A percentile compares a stretch with the other conserved stretches of the same genome.
These are phyloP conservation scores for Oppia nitens DNA, from an alignment of 1,140 invertebrate species.

Conservation along the genomic window DNA sequence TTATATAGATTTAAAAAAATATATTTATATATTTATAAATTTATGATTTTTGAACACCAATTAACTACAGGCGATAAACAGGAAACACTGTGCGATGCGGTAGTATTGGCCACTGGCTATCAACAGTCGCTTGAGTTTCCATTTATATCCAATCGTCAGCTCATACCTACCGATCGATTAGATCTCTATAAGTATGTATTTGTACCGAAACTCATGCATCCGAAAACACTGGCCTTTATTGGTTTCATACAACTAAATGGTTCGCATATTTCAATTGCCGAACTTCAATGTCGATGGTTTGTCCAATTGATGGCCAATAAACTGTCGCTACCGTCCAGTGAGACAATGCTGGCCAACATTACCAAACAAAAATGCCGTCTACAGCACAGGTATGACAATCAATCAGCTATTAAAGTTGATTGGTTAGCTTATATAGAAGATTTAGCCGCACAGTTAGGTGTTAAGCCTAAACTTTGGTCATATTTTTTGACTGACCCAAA, in stretches of 20 bases:
- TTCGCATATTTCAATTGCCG: constrained; percentile 34
- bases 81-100: constrained; percentile 23
- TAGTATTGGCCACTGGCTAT: constrained; percentile 30
- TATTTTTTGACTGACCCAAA: constrained; percentile 19
- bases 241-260: constrained; percentile 36
- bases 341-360: constrained; percentile 18
- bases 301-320: constrained; percentile 17
- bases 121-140: constrained; percentile 28
- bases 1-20: background rate
- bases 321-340: constrained; percentile 16
- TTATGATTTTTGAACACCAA: too few relatives aligned
- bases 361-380: constrained; percentile 17
- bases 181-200: constrained; percentile 18
- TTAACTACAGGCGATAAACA: constrained; percentile 23
- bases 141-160: constrained; percentile 24
- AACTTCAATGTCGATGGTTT: constrained; percentile 28
- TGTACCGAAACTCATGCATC: constrained; percentile 17
- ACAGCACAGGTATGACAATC: constrained; percentile 15
- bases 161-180: constrained; percentile 17
- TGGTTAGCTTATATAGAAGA: constrained; percentile 18
- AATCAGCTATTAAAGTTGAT: constrained; percentile 3
- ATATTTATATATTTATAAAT: too few relatives aligned
- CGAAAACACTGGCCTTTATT: constrained; percentile 31
- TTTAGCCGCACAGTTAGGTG: constrained; percentile 11
- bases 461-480: constrained; percentile 17